These are phyloP conservation scores for Amphimallon solstitiale DNA, from an alignment of 2,888 invertebrate species.

Conservation along the genomic window DNA sequence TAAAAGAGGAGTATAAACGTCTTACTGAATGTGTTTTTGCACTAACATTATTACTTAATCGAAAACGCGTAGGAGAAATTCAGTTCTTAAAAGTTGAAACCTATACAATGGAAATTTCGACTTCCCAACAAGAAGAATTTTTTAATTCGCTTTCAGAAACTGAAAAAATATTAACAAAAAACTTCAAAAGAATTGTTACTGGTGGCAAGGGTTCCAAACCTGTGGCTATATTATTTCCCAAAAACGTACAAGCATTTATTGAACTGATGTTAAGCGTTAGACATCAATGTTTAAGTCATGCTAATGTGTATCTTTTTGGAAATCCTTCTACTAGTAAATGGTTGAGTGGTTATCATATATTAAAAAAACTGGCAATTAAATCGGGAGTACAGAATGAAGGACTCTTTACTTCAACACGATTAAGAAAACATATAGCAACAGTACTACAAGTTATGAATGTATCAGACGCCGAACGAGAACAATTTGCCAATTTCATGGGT, in stretches of 20 bases:
- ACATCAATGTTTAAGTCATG: background rate
- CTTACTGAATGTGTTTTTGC: constrained; percentile 7
- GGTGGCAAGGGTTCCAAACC: constrained; percentile 2
- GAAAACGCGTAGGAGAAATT: constrained; percentile 20
- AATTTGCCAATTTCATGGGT: constrained; percentile 48
- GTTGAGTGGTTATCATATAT: constrained; percentile 46
- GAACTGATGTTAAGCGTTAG: background rate
- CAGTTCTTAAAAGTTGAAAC: background rate
- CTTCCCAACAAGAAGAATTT: constrained; percentile 13
- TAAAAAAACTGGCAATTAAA: constrained; percentile 43
- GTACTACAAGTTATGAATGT: constrained; percentile 46
- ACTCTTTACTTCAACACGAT: constrained; percentile 43
- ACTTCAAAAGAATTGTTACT: constrained; percentile 4
- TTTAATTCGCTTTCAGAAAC: background rate
- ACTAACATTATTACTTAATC: constrained; percentile 20
- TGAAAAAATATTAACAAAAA: constrained; percentile 6
- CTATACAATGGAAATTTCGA: background rate
- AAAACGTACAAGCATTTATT: constrained; percentile 12
- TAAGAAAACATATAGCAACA: constrained; percentile 48
- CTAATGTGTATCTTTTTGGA: constrained; percentile 1
- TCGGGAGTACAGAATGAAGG: constrained; percentile 43
- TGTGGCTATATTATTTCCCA: constrained; percentile 4
- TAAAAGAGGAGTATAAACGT: background rate
- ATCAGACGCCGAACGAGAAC: constrained; percentile 45
- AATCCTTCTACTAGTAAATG: constrained; percentile 13